These are phyloP conservation scores for Noctuana brunneofusca DNA, from an alignment of 2,888 invertebrate genomes.

Conservation along the genomic window DNA sequence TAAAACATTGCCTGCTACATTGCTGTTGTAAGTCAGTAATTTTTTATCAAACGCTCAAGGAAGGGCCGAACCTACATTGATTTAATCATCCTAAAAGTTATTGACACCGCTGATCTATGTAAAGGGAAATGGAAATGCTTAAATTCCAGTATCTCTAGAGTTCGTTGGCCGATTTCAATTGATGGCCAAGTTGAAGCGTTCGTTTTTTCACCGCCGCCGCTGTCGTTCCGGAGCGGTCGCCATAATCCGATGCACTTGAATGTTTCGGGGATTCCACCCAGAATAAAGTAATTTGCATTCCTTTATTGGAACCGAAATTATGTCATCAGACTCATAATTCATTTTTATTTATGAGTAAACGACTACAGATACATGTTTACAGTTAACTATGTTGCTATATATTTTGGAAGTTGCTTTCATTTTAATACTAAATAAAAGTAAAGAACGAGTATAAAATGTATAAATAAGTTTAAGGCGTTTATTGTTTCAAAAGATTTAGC, in stretches of 20 bases:
- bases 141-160: constrained; percentile 8
- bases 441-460: too few species aligned
- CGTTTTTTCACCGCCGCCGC: constrained; percentile 21
- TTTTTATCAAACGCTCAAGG: too few species aligned
- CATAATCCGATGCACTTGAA: constrained; percentile 1
- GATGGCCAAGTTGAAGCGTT: constrained; percentile 30
- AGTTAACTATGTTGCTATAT: neutral
- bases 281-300: neutral
- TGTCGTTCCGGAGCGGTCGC: constrained; percentile 8
- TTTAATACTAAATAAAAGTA: too few species aligned
- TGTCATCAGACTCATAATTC: neutral
- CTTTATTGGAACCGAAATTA: neutral
- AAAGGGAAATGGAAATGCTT: constrained; percentile 26
- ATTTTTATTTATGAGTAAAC: neutral
- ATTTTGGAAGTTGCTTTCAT: too few species aligned
- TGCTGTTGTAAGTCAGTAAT: too few species aligned
- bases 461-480: too few species aligned
- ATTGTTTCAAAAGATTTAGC: too few species aligned
- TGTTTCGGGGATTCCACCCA: neutral
- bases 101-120: constrained; percentile 28
- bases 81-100: constrained; percentile 23
- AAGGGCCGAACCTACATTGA: neutral
- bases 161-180: constrained; percentile 34
- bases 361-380: neutral
- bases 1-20: too few species aligned